Conservation (phyloP, 2,888 invertebrate species). For the Plagiodera versicolora region DNA sequence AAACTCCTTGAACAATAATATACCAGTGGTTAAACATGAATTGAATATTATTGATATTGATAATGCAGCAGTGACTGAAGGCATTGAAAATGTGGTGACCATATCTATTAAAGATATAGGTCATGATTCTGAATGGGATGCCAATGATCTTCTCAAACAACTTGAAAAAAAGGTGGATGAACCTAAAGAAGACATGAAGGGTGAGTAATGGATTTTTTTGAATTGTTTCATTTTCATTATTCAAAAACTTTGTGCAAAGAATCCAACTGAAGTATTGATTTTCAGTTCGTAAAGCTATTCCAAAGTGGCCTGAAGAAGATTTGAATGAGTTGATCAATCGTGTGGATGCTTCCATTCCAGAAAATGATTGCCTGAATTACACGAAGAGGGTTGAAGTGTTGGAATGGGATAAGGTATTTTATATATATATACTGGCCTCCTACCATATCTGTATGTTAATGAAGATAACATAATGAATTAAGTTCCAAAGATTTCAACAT, state of each 20-base stretch:
- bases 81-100: conserved; percentile 24
- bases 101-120: conserved; percentile 25
- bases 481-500: no score
- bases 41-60: conserved; percentile 26
- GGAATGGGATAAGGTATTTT: conserved; percentile 55
- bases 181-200: conserved; percentile 17
- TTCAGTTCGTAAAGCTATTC: conserved; percentile 22
- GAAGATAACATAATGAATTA: no score
- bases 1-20: conserved; percentile 10
- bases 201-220: not conserved
- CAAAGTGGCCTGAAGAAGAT: conserved; percentile 51
- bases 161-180: conserved; percentile 28
- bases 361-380: conserved; percentile 54
- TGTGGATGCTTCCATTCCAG: conserved; percentile 54
- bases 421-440: no score
- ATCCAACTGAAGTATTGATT: not conserved
- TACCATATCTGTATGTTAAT: no score
- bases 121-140: conserved; percentile 31
- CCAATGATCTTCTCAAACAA: conserved; percentile 30
- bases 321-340: conserved; percentile 52
- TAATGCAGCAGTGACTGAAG: conserved; percentile 18
- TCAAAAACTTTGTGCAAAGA: no score
- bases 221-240: not conserved
- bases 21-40: conserved; percentile 17
- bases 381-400: conserved; percentile 53